phyloP scores from a whole-genome alignment of 2,797 vertebrate genomes.

The Eidolon dupreanum region DNA sequence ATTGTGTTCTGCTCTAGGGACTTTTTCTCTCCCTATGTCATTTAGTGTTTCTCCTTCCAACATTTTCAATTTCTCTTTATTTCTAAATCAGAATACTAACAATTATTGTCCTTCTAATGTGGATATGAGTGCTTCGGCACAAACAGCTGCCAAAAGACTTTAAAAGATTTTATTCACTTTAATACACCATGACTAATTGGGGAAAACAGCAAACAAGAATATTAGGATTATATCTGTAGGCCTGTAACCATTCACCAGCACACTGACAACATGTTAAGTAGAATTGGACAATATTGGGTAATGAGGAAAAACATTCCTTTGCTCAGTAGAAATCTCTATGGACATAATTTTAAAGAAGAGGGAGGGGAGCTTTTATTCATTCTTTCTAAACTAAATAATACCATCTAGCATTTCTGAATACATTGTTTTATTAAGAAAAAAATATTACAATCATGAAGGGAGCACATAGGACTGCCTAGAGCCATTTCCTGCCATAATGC shows the following conservation, averaged over 20 bases:
- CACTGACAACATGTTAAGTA: neutral
- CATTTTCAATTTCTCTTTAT: conserved; percentile 64
- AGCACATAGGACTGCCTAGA: neutral
- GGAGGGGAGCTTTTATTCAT: neutral
- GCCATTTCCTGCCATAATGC: neutral
- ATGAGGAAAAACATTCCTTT: neutral
- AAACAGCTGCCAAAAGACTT: conserved; percentile 71
- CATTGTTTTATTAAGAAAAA: conserved; percentile 28
- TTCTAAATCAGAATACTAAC: conserved; percentile 53
- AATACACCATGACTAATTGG: conserved; percentile 75
- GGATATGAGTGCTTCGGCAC: conserved; percentile 50
- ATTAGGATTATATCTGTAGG: conserved; percentile 47
- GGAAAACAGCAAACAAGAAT: conserved; percentile 63
- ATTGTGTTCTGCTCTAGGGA: conserved; percentile 37
- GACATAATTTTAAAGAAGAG: conserved; percentile 25
- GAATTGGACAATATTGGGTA: conserved; percentile 31
- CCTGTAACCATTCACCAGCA: conserved; percentile 37
- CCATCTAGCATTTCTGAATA: conserved; percentile 55
- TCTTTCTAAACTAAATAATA: conserved; percentile 52
- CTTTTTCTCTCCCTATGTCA: neutral
- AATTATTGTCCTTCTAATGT: conserved; percentile 39
- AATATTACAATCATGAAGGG: neutral
- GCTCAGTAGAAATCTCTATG: conserved; percentile 38
- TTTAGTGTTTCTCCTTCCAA: neutral
- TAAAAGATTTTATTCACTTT: conserved; percentile 76